Base-by-base conservation (phyloP, 2,797 vertebrate genomes). In the Siniperca scherzeri region DNA sequence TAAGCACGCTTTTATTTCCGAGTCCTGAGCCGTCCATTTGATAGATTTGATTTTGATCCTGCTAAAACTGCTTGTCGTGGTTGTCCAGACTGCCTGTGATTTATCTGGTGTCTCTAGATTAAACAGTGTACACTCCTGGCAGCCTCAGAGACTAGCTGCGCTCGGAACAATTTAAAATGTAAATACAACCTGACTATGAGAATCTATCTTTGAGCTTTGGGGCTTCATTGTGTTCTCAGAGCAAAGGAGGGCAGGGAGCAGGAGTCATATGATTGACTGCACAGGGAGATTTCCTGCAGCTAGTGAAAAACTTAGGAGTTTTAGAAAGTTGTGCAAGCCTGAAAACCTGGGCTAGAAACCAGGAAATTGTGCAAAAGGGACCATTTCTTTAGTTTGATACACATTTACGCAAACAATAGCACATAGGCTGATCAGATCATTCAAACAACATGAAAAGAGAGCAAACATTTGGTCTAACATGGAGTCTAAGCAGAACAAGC, bases 41-140 rank as follows among this genome's bases (percentile, higher is more conserved):
- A 94, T 90, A 40, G 77, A 93, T 89, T 64, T 61, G 55, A 87
- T 81, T 89, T 78, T 89, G 84, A 91, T 91, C 88, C 87, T 79
- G 72, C 75, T 81, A 76, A 88, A 92, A 86, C 88, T 78, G 87
- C 74, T 87, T 60, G 19, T 79, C 56, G n/a, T 77, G 74, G 64
- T 68, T 88, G 80, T 88, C 85, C 82, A 87, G 87, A 88, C 78
- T 60, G 80, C 52, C 67, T 80, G 77, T 85, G 86, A 94, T 94
- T 92, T 85, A 94, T 93, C 85, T 82, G 27, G 74, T 87, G 85
- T 89, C 85, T 90, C 73, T 66, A 78, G 82, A 91, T 93, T 91
- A 88, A 92, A 93, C 78, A 77, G 55, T 87, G 86, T 90, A 86
- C 90, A 81, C 71, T 83, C 77, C 82, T 80, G 80, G 84, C 88